Evolutionary conservation across 1,140 invertebrate species (phyloP).

Genomic region (Octopus sinensis): DNA sequence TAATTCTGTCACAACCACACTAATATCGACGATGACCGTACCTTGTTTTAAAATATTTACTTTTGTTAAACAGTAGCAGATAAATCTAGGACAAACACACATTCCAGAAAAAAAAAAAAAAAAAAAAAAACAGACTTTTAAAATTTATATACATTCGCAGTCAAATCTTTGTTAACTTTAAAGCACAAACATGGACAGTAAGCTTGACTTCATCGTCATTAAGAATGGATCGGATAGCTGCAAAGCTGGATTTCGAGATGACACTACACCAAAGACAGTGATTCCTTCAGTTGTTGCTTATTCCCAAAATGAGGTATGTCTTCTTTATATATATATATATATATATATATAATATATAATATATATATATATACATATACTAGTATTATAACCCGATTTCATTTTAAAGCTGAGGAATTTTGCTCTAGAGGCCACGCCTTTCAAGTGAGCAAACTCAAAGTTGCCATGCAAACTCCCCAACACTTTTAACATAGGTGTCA

Average conservation of each 20-base stretch:
- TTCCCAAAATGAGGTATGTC: constrained; percentile 64
- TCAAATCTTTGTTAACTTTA: not conserved
- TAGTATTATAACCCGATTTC: too few species aligned
- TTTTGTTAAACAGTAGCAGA: not conserved
- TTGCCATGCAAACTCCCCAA: too few species aligned
- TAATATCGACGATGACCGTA: too few species aligned
- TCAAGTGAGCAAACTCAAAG: too few species aligned
- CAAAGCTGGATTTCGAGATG: constrained; percentile 94
- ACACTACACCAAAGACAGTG: constrained; percentile 89
- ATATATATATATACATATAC: too few species aligned
- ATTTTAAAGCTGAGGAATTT: too few species aligned
- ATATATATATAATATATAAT: too few species aligned
- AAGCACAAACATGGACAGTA: constrained; percentile 57
- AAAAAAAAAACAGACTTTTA: not conserved
- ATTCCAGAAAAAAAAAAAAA: not conserved
- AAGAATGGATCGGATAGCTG: constrained; percentile 85
- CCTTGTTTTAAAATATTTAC: too few species aligned
- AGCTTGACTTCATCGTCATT: constrained; percentile 59
- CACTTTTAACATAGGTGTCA: too few species aligned
- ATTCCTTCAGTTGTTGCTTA: constrained; percentile 92
- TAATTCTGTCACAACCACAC: too few species aligned
- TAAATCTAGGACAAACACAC: not conserved
- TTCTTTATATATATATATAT: not conserved
- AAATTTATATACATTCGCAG: too few species aligned
- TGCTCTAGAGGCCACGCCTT: too few species aligned